Conservation (phyloP, 2,888 invertebrate species). For the Lepidochrysops patricia region DNA sequence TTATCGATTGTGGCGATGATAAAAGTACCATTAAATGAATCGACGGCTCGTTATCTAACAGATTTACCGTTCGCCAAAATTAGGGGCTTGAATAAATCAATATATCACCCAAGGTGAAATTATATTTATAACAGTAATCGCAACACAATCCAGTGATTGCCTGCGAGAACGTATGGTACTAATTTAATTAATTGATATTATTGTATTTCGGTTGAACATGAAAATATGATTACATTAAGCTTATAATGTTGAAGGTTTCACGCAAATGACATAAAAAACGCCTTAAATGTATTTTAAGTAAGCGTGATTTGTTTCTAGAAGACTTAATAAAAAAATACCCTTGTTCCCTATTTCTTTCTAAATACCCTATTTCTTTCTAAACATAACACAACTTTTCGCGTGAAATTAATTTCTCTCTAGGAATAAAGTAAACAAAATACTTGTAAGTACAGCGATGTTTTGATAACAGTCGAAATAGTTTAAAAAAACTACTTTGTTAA, state of each 20-base stretch:
- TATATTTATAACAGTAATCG: not conserved
- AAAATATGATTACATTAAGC: not conserved
- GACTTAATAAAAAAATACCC: no score
- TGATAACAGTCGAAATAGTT: no score
- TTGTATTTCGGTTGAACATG: not conserved
- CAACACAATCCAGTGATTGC: not conserved
- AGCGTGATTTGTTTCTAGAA: no score
- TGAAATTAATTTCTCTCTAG: no score
- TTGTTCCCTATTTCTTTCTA: no score
- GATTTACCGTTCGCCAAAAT: conserved; percentile 21
- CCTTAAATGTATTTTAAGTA: no score
- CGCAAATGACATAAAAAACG: no score
- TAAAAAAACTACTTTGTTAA: not conserved
- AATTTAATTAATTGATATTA: not conserved
- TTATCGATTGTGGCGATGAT: conserved; percentile 55
- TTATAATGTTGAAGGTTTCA: not conserved
- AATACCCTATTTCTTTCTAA: no score
- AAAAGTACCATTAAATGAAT: conserved; percentile 48
- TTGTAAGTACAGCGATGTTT: no score
- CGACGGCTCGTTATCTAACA: conserved; percentile 22
- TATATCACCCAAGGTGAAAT: conserved; percentile 1
- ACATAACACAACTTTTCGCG: no score
- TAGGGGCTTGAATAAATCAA: conserved; percentile 10
- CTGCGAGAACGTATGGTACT: not conserved
- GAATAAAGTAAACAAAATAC: no score